phyloP scores from a whole-genome alignment of 2,797 vertebrate genomes.

The Okamejei kenojei region DNA sequence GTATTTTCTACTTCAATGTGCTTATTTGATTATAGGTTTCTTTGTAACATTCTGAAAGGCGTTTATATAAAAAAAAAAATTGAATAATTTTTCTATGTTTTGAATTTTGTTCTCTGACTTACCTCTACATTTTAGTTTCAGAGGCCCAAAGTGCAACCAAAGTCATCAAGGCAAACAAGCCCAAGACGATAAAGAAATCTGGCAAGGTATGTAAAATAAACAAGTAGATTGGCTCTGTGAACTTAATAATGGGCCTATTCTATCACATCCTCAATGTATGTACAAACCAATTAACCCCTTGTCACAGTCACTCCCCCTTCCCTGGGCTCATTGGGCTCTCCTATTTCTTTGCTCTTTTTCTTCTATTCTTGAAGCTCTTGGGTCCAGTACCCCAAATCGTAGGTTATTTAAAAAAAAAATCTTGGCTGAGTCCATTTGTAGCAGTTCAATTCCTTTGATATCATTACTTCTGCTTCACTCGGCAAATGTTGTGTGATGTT shows the following conservation, averaged over 20 bases:
- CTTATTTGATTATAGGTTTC: not conserved
- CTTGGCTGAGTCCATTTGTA: not conserved
- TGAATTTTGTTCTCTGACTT: not conserved
- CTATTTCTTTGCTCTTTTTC: not conserved
- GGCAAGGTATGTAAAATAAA: conserved; percentile 68
- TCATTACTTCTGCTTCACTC: too few relatives aligned
- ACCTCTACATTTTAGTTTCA: conserved; percentile 52
- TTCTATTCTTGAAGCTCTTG: not conserved
- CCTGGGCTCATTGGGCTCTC: not conserved
- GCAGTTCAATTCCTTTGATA: not conserved
- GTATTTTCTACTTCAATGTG: not conserved
- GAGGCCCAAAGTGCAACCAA: conserved; percentile 69
- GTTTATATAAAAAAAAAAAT: not conserved
- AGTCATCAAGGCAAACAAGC: conserved; percentile 73
- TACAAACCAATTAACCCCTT: not conserved
- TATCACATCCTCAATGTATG: not conserved
- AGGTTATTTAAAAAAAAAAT: not conserved
- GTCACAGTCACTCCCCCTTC: not conserved
- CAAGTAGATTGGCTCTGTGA: not conserved
- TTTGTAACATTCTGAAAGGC: not conserved
- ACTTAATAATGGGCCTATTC: not conserved
- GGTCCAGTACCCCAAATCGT: not conserved
- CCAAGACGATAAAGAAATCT: conserved; percentile 64
- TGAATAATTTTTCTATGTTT: conserved; percentile 1
- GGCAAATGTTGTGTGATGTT: too few relatives aligned